Evolutionary conservation across 2,888 invertebrate species (phyloP).

Genomic region (Tenthredo amoena): DNA sequence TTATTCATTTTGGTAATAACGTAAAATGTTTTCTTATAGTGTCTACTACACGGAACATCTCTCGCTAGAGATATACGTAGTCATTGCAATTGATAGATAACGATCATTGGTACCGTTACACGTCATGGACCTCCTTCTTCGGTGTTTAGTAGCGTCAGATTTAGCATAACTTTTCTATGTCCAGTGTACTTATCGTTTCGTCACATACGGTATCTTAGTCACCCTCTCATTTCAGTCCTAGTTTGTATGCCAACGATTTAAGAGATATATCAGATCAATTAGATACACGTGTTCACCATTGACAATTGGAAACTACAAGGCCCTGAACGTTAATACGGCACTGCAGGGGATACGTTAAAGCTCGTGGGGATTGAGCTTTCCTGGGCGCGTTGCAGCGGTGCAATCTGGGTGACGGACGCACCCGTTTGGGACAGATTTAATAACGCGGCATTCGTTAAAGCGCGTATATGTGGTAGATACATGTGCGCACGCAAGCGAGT

Average conservation of each 20-base stretch:
- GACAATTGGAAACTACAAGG: neutral
- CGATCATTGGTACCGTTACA: neutral
- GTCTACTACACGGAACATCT: neutral
- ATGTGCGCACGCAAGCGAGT: neutral
- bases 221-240: too few relatives aligned
- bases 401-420: slow-evolving; percentile 4
- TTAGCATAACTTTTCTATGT: too few relatives aligned
- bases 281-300: neutral
- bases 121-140: neutral
- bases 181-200: too few relatives aligned
- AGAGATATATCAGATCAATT: neutral
- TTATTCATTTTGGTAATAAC: too few relatives aligned
- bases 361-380: neutral
- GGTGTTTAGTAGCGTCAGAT: too few relatives aligned
- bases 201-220: too few relatives aligned
- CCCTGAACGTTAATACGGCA: neutral
- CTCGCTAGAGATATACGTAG: too few relatives aligned
- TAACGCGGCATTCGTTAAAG: neutral
- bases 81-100: neutral
- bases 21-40: too few relatives aligned
- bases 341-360: neutral
- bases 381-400: neutral
- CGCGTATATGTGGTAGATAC: neutral
- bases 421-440: slow-evolving; percentile 10
- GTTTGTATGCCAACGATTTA: too few relatives aligned